Base-by-base conservation (phyloP, 2,797 vertebrate genomes). In the Rhadinocentrus ornatus region DNA sequence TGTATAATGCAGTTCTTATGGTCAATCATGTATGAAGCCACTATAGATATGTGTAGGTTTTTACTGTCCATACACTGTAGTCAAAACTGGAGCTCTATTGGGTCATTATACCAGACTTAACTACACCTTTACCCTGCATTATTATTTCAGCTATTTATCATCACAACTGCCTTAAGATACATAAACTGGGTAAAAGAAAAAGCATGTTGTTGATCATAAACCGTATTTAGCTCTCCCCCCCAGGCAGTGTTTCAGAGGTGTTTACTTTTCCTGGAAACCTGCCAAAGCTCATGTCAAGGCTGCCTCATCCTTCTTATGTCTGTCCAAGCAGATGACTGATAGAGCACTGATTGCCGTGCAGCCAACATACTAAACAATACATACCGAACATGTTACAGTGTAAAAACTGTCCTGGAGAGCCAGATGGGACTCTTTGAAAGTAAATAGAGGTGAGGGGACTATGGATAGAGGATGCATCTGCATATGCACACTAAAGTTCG, bases 261-360 rank as follows among this genome's bases (percentile, higher is more conserved):
- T 84, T 87, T 73, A 87, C 62, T 55, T 64, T 39, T 44, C 27
- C 11, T 0, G 59, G 64, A 63, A 60, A 4, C 2, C 26, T 54
- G 78, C 80, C 83, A 73, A 74, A 68, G 32, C 46, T 66, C 62
- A 4, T 59, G 75, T 75, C 79, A 85, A 86, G 80, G 83, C 72
- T 78, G 61, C 26, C 62, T 46, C 34, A 58, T 82, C 75, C 80
- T 81, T 81, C 85, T 79, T 61, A 61, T 72, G 68, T 62, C 65
- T 56, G 62, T 18, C 55, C 37, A 27, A 66, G 48, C 57, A 74
- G 63, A 83, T 75, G 86, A 86, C 44, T 80, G 75, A 74, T 55
- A 16, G 69, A 37, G 61, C 59, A 18, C 64, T 58, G 62, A 77
- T 53, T 67, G 50, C 35, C 16, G 29, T 26, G 59, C 44, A 71